These are phyloP conservation scores for Lichenostomus cassidix DNA, from an alignment of 2,113 vertebrate species.

Conservation along the genomic window DNA sequence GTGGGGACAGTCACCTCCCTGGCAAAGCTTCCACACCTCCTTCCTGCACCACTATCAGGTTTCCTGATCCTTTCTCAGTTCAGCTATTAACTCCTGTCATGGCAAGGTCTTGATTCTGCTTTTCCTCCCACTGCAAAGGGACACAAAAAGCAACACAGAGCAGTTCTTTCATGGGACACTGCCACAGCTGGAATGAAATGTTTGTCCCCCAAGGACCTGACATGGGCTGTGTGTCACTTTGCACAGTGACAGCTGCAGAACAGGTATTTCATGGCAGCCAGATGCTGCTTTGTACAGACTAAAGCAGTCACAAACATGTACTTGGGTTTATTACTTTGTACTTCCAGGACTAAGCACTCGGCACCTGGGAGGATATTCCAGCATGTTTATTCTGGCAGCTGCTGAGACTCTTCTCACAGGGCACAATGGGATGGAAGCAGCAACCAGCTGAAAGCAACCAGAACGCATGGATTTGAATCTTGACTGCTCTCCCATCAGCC, in stretches of 20 bases:
- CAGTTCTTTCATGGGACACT: not conserved
- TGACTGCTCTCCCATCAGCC: not conserved
- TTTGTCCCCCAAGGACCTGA: not conserved
- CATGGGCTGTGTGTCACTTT: not conserved
- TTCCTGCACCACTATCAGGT: not conserved
- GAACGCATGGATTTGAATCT: not conserved
- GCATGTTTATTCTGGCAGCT: not conserved
- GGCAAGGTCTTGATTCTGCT: not conserved
- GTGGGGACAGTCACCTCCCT: not conserved
- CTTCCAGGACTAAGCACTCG: not conserved
- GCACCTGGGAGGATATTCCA: not conserved
- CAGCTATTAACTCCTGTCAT: not conserved
- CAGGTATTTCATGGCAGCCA: not conserved
- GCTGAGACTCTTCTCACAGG: not conserved
- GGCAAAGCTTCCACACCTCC: not conserved
- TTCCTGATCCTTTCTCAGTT: not conserved
- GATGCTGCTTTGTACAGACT: not conserved
- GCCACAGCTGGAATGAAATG: not conserved
- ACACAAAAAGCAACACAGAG: not conserved
- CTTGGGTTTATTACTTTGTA: not conserved
- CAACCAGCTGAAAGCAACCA: not conserved
- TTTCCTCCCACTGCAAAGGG: not conserved
- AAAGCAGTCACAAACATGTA: not conserved
- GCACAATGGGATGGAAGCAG: not conserved
- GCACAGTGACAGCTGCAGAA: slow-evolving; percentile 15